phyloP scores from a whole-genome alignment of 2,113 vertebrate species.

The Ophthalmolycus amberensis region DNA sequence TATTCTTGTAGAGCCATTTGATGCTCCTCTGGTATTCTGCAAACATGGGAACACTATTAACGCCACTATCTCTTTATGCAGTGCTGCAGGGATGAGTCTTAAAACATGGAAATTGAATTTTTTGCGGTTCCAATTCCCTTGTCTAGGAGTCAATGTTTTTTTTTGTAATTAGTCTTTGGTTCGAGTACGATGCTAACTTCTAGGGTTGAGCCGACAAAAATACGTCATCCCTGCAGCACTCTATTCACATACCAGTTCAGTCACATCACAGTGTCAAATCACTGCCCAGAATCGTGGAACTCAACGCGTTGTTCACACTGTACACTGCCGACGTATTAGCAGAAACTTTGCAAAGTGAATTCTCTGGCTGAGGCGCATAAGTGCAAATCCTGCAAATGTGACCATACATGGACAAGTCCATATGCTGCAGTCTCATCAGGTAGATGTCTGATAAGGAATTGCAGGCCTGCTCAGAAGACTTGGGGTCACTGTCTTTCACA shows the following conservation, averaged over 20 bases:
- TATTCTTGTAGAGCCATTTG: constrained; percentile 92
- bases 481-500: constrained; percentile 82
- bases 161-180: not conserved
- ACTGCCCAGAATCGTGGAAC: not conserved
- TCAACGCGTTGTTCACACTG: not conserved
- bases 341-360: not conserved
- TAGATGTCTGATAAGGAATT: constrained; percentile 86
- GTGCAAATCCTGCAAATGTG: not conserved
- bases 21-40: constrained; percentile 90
- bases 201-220: not conserved
- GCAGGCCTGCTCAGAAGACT: constrained; percentile 74
- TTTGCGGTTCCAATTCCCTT: not conserved
- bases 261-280: not conserved
- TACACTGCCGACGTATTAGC: not conserved
- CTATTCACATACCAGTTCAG: not conserved
- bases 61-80: not conserved
- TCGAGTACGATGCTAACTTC: not conserved
- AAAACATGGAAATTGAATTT: not conserved
- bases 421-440: constrained; percentile 87
- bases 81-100: not conserved
- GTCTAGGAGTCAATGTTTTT: not conserved
- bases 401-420: constrained; percentile 89
- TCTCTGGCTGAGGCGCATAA: not conserved
- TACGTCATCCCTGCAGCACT: not conserved
- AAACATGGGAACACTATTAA: constrained; percentile 3